A percentile compares a stretch with the other conserved stretches of the same genome.
Evolutionary conservation across 2,113 vertebrate genomes (phyloP).

Genomic region (Rattus norvegicus): GRCr8 NC_086020.1:216961501-216962000

Average conservation of each 20-base stretch:
- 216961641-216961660: too few relatives aligned
- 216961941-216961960: neutral
- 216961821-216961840: conserved; percentile 22
- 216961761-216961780: conserved; percentile 9
- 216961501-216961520: too few relatives aligned
- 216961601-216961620: too few relatives aligned
- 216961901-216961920: neutral
- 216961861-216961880: neutral
- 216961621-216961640: too few relatives aligned
- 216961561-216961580: too few relatives aligned
- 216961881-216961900: neutral
- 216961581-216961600: too few relatives aligned
- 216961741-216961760: neutral
- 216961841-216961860: neutral
- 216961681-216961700: neutral
- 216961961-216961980: neutral
- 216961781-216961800: neutral
- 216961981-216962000: neutral
- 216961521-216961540: too few relatives aligned
- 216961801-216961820: conserved; percentile 1
- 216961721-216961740: neutral
- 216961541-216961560: too few relatives aligned
- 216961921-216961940: neutral
- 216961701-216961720: conserved; percentile 3
- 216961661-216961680: too few relatives aligned